phyloP scores from a whole-genome alignment of 1,140 invertebrate species.

The Anastrepha obliqua region DNA sequence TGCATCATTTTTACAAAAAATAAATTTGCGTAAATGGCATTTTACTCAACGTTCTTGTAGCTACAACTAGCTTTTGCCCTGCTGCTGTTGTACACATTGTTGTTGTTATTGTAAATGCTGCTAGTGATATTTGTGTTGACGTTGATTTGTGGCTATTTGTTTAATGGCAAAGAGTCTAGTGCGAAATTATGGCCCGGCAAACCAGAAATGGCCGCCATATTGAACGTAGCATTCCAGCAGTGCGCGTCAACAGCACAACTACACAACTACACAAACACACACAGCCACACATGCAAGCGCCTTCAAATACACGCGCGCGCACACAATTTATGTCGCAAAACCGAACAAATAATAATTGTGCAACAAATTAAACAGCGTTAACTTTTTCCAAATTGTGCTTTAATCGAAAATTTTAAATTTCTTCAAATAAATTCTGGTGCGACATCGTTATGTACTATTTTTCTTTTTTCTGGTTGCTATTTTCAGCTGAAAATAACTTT shows the following conservation, averaged over 20 bases:
- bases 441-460: too few relatives aligned
- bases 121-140: conserved; percentile 22
- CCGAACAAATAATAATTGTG: neutral
- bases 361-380: neutral
- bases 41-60: neutral
- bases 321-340: neutral
- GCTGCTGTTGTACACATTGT: neutral
- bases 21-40: conserved; percentile 14
- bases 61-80: neutral
- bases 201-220: conserved; percentile 49
- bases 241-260: neutral
- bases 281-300: neutral
- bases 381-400: neutral
- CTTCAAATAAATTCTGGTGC: too few relatives aligned
- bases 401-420: neutral
- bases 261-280: neutral
- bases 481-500: conserved; percentile 42
- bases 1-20: neutral
- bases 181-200: neutral
- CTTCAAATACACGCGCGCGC: neutral
- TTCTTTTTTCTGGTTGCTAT: neutral
- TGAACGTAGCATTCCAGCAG: conserved; percentile 4
- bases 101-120: conserved; percentile 37
- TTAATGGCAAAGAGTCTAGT: neutral
- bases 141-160: conserved; percentile 49